Base-by-base conservation (phyloP, 2,888 invertebrate genomes). In the Gryllus longicercus region DNA sequence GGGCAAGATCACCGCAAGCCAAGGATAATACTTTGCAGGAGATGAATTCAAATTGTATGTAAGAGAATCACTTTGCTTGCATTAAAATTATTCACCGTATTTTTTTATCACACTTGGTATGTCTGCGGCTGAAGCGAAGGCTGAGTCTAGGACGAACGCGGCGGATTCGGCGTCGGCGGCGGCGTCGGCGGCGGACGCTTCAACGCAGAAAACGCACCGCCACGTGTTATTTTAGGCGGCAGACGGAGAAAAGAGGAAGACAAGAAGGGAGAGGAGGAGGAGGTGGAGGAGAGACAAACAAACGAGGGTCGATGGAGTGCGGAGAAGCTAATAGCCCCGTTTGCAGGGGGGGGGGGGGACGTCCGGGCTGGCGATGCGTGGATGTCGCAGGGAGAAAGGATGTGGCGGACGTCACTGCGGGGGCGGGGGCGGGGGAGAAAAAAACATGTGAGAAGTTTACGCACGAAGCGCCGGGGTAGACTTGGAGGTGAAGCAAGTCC, bases 251-350 rank as follows among this genome's bases (percentile, higher is more conserved):
- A n/a, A 16, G 63, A 63, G 16, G 63, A 63, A 16, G 63, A 63
- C 10, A n/a, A 63, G 63, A 5, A 5, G 38, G 8, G 38, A 38
- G 38, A 8, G 8, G 38, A 0, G 8, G 38, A 38, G 63, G 63
- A 5, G 18, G 63, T 2, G 63, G 63, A 63, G n/a, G 63, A n/a
- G 1, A n/a, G 16, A n/a, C n/a, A 63, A 63, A 63, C 63, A 63
- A 63, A 63, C 63, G 63, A 63, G 63, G 63, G 16, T 63, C 63
- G 63, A 63, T 63, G 63, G 63, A 63, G 63, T 63, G 63, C 63
- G 63, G 63, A 63, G 63, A 63, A 63, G 63, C 63, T 63, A 63
- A 63, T 63, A 63, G 63, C n/a, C 16, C 1, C 63, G 16, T 63
- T 14, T 63, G 63, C 16, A 63, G 16, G 63, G 8, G 14, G 63